Base-by-base conservation (phyloP, 2,888 invertebrate genomes). In the Trichogramma dendrolimi region DNA sequence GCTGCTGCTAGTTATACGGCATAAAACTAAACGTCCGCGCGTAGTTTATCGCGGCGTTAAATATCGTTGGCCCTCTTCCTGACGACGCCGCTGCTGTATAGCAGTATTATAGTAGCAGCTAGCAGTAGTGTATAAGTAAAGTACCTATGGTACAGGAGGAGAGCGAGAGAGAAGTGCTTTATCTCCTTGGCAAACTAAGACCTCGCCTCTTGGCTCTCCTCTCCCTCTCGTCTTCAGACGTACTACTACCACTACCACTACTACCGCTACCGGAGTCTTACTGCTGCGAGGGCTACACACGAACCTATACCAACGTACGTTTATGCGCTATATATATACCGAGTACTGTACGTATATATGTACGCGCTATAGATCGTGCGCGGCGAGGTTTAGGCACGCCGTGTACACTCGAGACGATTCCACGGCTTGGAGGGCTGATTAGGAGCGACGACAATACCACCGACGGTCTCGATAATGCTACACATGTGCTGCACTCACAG, bases 391-490 rank as follows among this genome's bases (percentile, higher is more conserved):
- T 40, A 11, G 6, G 10, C 39, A 51, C 48, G 51, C 48, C 8
- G 58, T 52, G 61, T 53, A 61, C 61, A 53, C 61, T 54, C 53
- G 57, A 48, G 55, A 58, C 63, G 67, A 68, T 68, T 65, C 58
- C 53, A 51, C 61, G 43, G 58, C 27, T 27, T 27, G 27, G 27
- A 27, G 27, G 64, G 54, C 64, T 67, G 68, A 68, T 69, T 67
- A 64, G 58, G 58, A 64, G 64, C 51, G 62, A 67, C 64, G 67
- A 68, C 68, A 70, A 69, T 67, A 67, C 69, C 70, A 70, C 68
- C 68, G 68, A 70, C 70, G 66, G 68, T 67, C 69, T 69, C 66
- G 68, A 72, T 71, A 71, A 71, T 71, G 67, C 67, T 51, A 58
- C 67, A 62, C 61, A 27, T 61, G 62, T 57, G 58, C 60, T 66